Base-by-base conservation (phyloP, 23 tunicate species). In the Trididemnum miniatum region DNA sequence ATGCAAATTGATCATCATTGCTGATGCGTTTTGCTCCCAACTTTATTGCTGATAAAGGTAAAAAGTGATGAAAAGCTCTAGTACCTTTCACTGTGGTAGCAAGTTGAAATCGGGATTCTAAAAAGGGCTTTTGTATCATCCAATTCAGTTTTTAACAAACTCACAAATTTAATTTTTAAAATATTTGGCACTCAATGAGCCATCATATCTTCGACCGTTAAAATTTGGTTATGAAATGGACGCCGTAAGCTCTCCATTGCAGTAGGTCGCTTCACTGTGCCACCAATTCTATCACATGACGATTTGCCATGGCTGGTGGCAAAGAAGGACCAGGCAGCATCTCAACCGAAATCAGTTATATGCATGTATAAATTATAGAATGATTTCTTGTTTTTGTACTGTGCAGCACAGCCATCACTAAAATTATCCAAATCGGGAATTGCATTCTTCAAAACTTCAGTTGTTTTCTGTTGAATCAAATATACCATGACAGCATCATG, bases 331-430 rank as follows among this genome's bases (percentile, higher is more conserved):
- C 69, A 63, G 5, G 69, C n/a, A 15, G 69, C 69, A 15, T 63
- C 25, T 26, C 18, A n/a, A 63, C 69, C 77, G 20, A 34, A 15
- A 22, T 34, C 49, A 71, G 59, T 22, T 71, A 5, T n/a, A 4
- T n/a, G 20, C 54, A 76, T n/a, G n/a, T n/a, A n/a, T n/a, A n/a
- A n/a, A n/a, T n/a, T n/a, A n/a, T n/a, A n/a, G n/a, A n/a, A n/a
- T n/a, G n/a, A n/a, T n/a, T n/a, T n/a, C n/a, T n/a, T n/a, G n/a
- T n/a, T n/a, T n/a, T n/a, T n/a, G n/a, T 76, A 76, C 81, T 76
- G 28, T 9, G 81, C 81, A 18, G 76, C 76, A 76, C 81, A 76
- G 9, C 81, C 81, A 76, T 76, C 71, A 2, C 54, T 44, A 24
- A 76, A 76, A 54, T 76, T 18, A 5, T 38, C 71, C 74, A 63